Percentiles rank a stretch among this genome's conserved stretches.
These are phyloP conservation scores for Tretioscincus oriximinensis DNA, from an alignment of 2,113 vertebrate species.

Conservation along the genomic window DNA sequence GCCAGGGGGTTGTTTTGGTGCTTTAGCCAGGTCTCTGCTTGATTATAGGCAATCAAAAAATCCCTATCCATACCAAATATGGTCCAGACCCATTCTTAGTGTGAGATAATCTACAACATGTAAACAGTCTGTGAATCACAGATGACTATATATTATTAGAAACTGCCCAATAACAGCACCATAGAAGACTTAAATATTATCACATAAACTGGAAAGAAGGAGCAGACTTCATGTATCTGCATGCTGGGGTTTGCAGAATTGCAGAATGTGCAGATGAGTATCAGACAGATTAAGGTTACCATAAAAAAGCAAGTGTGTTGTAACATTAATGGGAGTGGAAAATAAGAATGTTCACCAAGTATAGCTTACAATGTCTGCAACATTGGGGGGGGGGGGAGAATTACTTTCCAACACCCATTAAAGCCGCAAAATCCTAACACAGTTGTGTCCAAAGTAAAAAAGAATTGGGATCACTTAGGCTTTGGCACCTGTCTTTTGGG, in stretches of 20 bases:
- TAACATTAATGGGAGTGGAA: too few relatives aligned
- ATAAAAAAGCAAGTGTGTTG: not conserved
- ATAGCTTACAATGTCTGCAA: too few relatives aligned
- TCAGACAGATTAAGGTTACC: not conserved
- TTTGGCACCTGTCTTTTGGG: not conserved
- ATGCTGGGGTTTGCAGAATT: too few relatives aligned
- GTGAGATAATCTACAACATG: too few relatives aligned
- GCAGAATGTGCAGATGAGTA: not conserved
- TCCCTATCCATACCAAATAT: not conserved
- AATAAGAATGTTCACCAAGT: too few relatives aligned
- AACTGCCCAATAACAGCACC: not conserved
- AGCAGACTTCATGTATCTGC: too few relatives aligned
- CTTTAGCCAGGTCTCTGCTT: not conserved
- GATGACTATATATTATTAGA: not conserved
- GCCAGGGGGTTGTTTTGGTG: too few relatives aligned
- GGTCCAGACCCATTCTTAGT: not conserved
- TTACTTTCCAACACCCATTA: too few relatives aligned
- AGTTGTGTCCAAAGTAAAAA: not conserved
- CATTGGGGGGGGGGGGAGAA: too few relatives aligned
- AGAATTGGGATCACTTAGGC: too few relatives aligned
- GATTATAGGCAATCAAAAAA: not conserved
- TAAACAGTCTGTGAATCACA: too few relatives aligned
- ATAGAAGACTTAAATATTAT: not conserved
- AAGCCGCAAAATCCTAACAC: not conserved
- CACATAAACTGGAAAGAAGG: not conserved